These are phyloP conservation scores for Oscheius sp. DNA, from an alignment of 2,888 invertebrate species.

Conservation along the genomic window DNA sequence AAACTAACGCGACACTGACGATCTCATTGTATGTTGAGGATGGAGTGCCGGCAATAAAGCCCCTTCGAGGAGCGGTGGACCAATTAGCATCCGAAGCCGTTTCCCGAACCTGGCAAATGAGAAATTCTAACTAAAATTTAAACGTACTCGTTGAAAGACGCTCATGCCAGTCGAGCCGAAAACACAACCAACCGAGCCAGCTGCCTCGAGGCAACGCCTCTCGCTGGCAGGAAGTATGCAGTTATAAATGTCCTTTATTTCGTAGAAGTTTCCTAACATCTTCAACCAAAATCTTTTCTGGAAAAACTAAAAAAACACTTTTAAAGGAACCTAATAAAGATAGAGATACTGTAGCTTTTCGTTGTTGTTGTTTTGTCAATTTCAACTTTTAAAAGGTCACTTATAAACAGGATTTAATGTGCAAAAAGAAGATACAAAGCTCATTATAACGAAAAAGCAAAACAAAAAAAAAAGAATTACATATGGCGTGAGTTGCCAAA, in stretches of 20 bases:
- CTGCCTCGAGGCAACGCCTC: background rate
- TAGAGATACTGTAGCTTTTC: too few species aligned
- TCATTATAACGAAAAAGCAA: background rate
- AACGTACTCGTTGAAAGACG: constrained; percentile 28
- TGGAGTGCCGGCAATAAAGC: constrained; percentile 44
- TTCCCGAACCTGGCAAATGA: constrained; percentile 19
- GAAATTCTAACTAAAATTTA: background rate
- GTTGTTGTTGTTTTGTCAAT: too few species aligned
- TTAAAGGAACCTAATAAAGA: too few species aligned
- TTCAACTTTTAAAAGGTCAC: too few species aligned
- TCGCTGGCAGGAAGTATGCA: too few species aligned
- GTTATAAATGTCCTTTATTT: too few species aligned
- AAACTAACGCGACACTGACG: constrained; percentile 49
- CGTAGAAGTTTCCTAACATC: too few species aligned
- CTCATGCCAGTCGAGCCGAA: constrained; percentile 14
- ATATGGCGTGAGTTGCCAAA: constrained; percentile 94
- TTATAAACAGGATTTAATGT: too few species aligned
- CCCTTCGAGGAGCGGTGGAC: constrained; percentile 40
- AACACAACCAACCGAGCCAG: constrained; percentile 10
- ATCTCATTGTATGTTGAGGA: constrained; percentile 49
- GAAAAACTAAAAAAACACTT: too few species aligned
- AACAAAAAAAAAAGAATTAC: constrained; percentile 29
- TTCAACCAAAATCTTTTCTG: too few species aligned
- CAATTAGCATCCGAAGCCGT: constrained; percentile 40
- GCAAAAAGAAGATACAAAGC: too few species aligned